Base-by-base conservation (phyloP, 2,797 vertebrate species). In the Lindbergichthys nudifrons region DNA sequence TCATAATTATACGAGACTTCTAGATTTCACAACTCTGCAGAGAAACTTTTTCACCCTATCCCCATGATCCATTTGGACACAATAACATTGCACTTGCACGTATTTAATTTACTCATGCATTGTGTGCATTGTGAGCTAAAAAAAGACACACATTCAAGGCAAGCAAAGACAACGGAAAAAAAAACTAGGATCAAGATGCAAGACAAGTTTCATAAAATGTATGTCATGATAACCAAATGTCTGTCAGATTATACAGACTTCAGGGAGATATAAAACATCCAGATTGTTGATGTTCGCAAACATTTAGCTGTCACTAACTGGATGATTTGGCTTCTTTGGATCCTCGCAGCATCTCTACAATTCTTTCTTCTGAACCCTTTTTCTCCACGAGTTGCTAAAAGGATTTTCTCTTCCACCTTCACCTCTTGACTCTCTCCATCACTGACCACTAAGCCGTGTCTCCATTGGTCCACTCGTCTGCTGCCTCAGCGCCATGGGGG, bases 401-500 rank as follows among this genome's bases (percentile, higher is more conserved):
- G 26, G 18, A 32, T 36, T 45, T 45, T 41, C 36, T 64, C 52
- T 4, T 18, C 19, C 61, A 58, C 73, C 66, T 74, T 57, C 41
- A 62, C 75, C 57, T 70, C 59, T 46, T 15, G 19, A 60, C 16
- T 85, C 56, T 77, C 53, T 63, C 73, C 21, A 1, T 16, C 48
- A 42, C 65, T 67, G 72, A 71, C 73, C 70, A 41, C 41, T 9
- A 26, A 80, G 64, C n/a, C 1, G 3, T 1, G 32, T 74, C 73
- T 66, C 32, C 51, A 84, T 81, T 64, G 76, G 76, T 68, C 70
- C 15, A 36, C 15, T 58, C 21, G 45, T 81, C 77, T 68, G 79
- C 79, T 81, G 81, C 82, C 68, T 30, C 12, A 45, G 65, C 74
- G 12, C 88, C 82, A 36, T 9, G 3, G 30, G 30, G 30, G 30